These are phyloP conservation scores for Herpetotheres cachinnans DNA, from an alignment of 2,113 vertebrate genomes.

Conservation along the genomic window DNA sequence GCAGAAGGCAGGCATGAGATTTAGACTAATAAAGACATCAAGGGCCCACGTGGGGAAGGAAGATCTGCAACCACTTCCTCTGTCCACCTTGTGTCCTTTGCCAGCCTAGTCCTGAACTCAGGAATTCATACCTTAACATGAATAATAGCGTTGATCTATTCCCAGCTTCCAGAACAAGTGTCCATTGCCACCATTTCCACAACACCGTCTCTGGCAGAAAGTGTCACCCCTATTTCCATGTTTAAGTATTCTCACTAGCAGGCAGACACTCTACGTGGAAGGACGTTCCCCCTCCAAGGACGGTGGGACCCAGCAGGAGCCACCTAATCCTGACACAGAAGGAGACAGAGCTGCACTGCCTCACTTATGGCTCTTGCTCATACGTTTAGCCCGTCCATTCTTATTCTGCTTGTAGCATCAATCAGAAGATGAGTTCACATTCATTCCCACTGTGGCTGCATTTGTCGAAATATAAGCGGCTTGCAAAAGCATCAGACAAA, in stretches of 20 bases:
- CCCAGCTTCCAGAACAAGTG: not conserved
- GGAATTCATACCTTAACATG: not conserved
- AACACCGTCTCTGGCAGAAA: not conserved
- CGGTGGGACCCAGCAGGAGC: not conserved
- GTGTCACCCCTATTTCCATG: not conserved
- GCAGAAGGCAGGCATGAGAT: not conserved
- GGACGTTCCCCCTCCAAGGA: not conserved
- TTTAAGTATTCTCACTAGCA: not conserved
- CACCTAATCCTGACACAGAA: not conserved
- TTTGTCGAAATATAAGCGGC: not conserved
- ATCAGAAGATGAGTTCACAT: not conserved
- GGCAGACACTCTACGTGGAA: not conserved
- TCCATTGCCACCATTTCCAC: not conserved
- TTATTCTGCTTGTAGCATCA: not conserved
- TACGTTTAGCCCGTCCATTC: not conserved
- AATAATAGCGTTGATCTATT: fast-evolving
- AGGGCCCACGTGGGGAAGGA: not conserved
- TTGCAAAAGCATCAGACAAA: not conserved
- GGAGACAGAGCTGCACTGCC: not conserved
- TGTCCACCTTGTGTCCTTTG: too few relatives aligned
- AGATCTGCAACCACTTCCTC: not conserved
- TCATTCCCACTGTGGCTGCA: not conserved
- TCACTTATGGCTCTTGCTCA: not conserved
- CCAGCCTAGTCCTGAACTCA: not conserved
- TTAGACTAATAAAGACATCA: not conserved